phyloP scores from a whole-genome alignment of 2,797 vertebrate species.

The Bucorvus abyssinicus region DNA sequence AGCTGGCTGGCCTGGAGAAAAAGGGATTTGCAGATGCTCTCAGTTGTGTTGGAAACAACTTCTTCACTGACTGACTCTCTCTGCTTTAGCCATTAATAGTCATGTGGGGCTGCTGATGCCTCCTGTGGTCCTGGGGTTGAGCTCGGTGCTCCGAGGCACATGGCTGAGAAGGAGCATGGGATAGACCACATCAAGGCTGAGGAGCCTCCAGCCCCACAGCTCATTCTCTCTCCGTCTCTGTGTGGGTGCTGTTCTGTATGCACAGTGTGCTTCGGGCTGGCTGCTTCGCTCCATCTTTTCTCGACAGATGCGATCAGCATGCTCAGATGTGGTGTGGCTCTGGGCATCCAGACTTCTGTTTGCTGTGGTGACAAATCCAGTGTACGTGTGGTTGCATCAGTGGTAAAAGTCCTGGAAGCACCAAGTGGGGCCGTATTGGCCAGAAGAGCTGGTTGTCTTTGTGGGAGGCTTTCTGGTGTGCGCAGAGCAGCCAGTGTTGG shows the following conservation, averaged over 20 bases:
- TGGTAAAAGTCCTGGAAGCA: not conserved
- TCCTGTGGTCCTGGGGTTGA: not conserved
- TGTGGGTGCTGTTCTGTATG: not conserved
- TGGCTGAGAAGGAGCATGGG: fast-evolving
- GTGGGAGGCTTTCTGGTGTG: not conserved
- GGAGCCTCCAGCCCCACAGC: not conserved
- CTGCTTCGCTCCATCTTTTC: not conserved
- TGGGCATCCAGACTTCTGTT: not conserved
- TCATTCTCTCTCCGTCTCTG: fast-evolving
- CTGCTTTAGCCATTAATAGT: not conserved
- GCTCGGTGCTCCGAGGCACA: fast-evolving
- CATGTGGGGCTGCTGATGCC: not conserved
- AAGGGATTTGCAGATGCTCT: not conserved
- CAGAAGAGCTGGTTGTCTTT: not conserved
- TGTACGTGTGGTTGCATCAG: not conserved
- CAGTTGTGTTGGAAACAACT: not conserved
- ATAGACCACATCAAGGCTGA: not conserved
- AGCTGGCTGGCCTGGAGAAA: fast-evolving
- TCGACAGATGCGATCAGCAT: not conserved
- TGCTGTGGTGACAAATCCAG: not conserved
- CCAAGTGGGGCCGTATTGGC: not conserved
- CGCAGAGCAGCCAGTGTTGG: not conserved
- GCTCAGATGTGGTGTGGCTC: not conserved
- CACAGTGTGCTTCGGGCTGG: fast-evolving
- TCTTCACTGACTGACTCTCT: not conserved